Base-by-base conservation (phyloP, 1,140 invertebrate genomes). In the Melipona quadrifasciata region DNA sequence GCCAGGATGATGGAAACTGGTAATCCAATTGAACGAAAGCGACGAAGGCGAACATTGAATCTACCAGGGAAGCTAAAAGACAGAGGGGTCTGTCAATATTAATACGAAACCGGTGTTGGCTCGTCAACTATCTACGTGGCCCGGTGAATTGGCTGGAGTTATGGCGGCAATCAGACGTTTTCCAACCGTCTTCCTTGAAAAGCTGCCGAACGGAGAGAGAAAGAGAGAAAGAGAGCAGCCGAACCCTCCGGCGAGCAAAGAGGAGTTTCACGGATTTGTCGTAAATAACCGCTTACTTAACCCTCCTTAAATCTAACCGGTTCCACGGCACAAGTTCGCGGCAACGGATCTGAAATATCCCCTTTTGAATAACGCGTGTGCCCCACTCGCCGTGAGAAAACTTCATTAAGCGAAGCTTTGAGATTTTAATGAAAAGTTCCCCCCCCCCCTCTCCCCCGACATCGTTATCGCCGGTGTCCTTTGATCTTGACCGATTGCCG, bases 121-220 rank as follows among this genome's bases (percentile, higher is more conserved):
- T 67, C 76, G 27, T 80, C n/a, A 39, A 53, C 24, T 34, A 24
- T n/a, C 72, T 76, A 53, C 55, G 84, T 86, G 67, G 19, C 21
- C 55, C 27, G 74, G 34, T 65, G 81, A 89, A 89, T 89, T 86
- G 83, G 57, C 34, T 14, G 24, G 31, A 86, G 85, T 89, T 82
- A 89, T 65, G 77, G n/a, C 10, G 64, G 85, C 58, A 84, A 84
- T 89, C 81, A 61, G 39, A 68, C 58, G 73, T 89, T 89, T 84
- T 67, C 74, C 55, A 58, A 81, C 55, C 74, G 47, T n/a, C 58
- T n/a, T 24, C 8, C 6, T n/a, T 47, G 39, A 47, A 47, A 47
- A 61, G 58, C 24, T 61, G 58, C 58, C 58, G 31, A 85, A 65
- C 34, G 39, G 73, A 31, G 31, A 31, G 31, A 47, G 6, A 47